Conservation (phyloP, 2,113 vertebrate species). For the Trachemys scripta region DNA sequence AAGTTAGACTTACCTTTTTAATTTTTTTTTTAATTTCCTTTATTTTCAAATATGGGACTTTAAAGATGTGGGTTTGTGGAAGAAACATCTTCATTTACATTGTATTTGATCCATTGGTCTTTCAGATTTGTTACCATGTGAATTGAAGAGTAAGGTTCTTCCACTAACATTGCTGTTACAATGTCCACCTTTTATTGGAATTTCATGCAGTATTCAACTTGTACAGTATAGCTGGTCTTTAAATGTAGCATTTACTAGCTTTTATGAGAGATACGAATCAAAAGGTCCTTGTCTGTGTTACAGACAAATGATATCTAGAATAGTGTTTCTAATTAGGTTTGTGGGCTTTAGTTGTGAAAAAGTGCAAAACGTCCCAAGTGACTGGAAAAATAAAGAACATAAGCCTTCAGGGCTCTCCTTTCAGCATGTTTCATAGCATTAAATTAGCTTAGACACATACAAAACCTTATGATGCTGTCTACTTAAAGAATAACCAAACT, state of each 20-base stretch:
- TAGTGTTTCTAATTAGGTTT: not conserved
- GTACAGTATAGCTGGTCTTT: not conserved
- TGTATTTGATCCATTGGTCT: not conserved
- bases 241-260: not conserved
- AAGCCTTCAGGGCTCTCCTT: not conserved
- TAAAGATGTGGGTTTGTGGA: not conserved
- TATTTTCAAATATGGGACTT: not conserved
- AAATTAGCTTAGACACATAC: not conserved
- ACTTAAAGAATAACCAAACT: not conserved
- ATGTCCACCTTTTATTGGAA: not conserved
- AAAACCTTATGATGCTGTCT: not conserved
- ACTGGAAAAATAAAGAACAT: not conserved
- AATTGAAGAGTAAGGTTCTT: not conserved
- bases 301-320: not conserved
- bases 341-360: not conserved
- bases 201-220: not conserved
- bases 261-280: not conserved
- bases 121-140: not conserved
- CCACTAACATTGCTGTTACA: not conserved
- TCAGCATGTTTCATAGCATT: not conserved
- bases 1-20: not conserved
- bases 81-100: conserved; percentile 29
- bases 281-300: not conserved
- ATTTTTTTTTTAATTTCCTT: not conserved
- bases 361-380: not conserved